Base-by-base conservation (phyloP, 2,888 invertebrate genomes). In the Oscheius sp. region DNA sequence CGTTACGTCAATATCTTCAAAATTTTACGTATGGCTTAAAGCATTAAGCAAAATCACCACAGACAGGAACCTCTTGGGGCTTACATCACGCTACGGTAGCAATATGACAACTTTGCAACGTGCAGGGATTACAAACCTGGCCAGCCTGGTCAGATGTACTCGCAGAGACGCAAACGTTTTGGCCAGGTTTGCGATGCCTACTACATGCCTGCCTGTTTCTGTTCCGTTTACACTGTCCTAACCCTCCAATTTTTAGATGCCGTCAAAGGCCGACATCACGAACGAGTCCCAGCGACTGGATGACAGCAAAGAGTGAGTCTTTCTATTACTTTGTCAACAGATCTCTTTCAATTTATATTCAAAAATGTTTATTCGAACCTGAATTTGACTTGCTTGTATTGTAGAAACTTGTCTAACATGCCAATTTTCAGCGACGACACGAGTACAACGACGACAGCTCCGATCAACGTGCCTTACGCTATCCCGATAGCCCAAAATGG, bases 331-430 rank as follows among this genome's bases (percentile, higher is more conserved):
- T 66, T 37, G 37, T 62, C 21, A 0, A 21, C 21, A 21, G 21
- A 21, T 21, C 21, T 21, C 21, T 42, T 42, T 42, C 11, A n/a
- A 50, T 21, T 13, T 50, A 7, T 1, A 47, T 48, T 42, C 13
- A 32, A 13, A 66, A 13, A 10, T 33, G 42, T 42, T 42, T 42
- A 21, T 21, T 21, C 21, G 21, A 21, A 21, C 21, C 21, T 21
- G 21, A 21, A 21, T 21, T 48, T n/a, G 10, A 29, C 1, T 51
- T 32, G 13, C 35, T 33, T 42, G 21, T 62, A 35, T 93, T 96
- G 21, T 21, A 21, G 21, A 21, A 21, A 21, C 21, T 21, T 21
- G 21, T 21, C 21, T 21, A 21, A 21, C 21, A 21, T 21, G 21
- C 32, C 21, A 13, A 55, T 21, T 48, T 50, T 50, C 65, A 66